Percentiles rank a stretch among this genome's conserved stretches.
These are phyloP conservation scores for Indicator maculatus DNA, from an alignment of 2,113 vertebrate species.

Conservation along the genomic window DNA sequence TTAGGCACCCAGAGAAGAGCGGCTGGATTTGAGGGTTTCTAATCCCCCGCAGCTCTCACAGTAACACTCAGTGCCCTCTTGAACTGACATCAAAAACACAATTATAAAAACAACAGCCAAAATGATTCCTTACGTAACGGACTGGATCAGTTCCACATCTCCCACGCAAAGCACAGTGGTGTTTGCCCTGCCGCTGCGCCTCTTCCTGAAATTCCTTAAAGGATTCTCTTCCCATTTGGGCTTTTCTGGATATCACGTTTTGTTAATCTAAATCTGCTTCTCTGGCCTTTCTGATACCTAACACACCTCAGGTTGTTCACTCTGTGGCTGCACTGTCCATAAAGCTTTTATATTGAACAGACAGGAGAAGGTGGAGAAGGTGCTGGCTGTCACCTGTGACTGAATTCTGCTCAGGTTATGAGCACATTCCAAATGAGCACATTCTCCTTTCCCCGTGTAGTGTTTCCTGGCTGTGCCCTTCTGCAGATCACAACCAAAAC, in stretches of 20 bases:
- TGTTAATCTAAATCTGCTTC: not conserved
- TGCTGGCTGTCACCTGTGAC: not conserved
- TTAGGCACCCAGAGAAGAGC: not conserved
- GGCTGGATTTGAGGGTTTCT: not conserved
- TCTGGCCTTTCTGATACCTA: not conserved
- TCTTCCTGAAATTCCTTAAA: not conserved
- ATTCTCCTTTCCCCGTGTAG: not conserved
- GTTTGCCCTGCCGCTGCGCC: not conserved
- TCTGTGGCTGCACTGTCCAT: rapidly evolving
- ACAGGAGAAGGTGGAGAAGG: not conserved
- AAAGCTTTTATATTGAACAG: not conserved
- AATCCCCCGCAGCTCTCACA: not conserved
- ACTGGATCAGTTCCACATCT: not conserved
- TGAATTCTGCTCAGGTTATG: not conserved
- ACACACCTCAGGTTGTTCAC: not conserved
- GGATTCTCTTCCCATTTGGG: not conserved
- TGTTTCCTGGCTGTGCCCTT: not conserved
- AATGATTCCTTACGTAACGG: not conserved
- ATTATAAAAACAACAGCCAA: not conserved
- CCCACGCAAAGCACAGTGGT: not conserved
- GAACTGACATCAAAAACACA: not conserved
- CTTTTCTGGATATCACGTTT: not conserved
- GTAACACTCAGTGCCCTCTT: not conserved
- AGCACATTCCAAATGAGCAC: not conserved
- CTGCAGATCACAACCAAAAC: not conserved